Evolutionary conservation across 2,888 invertebrate species (phyloP), one percentile per base, ranked within the genome.

Genomic region (Linyphia triangularis): DNA sequence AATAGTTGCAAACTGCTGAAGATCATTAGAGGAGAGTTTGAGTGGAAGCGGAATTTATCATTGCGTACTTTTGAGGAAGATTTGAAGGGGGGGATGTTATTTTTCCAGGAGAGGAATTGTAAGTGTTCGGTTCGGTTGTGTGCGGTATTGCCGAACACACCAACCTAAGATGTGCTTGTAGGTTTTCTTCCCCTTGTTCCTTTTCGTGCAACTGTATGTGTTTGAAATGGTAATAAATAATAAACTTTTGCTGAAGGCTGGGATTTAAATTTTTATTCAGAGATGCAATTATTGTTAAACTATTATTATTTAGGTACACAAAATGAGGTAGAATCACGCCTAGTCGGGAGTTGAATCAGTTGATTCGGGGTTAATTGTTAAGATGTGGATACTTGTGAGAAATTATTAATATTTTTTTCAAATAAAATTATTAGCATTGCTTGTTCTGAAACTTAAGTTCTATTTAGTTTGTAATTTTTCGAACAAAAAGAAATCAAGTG

Each of bases 1-100:
- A 33, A 33, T 9, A 33, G 33, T 33, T 24, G 26, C 28, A 40
- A 67, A 51, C 30, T 61, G 79, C 67, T 28, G 5, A 30, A 67
- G 43, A 79, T 67, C 67, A 63, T 65, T 79, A 67, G 24, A 33
- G 61, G 40, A 13, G 28, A 26, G 33, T 61, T 33, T 61, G 75
- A n/a, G 13, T n/a, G 37, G 22, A 24, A 5, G 7, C 6, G 33
- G 63, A 79, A 85, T 85, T 85, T 85, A 85, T 85, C 85, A 85
- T 79, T 81, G 70, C 82, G 78, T 77, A 85, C 78, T 85, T 85
- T 85, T 77, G 72, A 85, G 63, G 16, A n/a, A 72, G 57, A 73
- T 33, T n/a, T n/a, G n/a, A n/a, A n/a, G 65, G 73, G 69, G 77
- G 63, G 51, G 37, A 69, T 16, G 70, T 78, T 28, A 78, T 85